Base-by-base conservation (phyloP, 2,888 invertebrate genomes). In the Asteroscopus sphinx region DNA sequence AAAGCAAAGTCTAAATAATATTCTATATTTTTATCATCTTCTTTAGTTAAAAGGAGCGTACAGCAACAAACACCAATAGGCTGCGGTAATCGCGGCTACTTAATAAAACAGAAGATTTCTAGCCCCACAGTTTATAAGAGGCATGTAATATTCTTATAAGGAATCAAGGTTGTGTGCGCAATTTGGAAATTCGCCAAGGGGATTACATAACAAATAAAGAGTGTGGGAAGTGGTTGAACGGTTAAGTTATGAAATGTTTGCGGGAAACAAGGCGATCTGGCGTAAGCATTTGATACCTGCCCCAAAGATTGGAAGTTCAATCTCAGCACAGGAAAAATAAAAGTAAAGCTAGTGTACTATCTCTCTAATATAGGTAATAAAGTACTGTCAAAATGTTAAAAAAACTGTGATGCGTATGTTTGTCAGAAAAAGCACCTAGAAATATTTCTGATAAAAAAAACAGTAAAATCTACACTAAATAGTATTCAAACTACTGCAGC, bases 111-210 rank as follows among this genome's bases (percentile, higher is more conserved):
- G 36, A 15, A 36, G 30, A 45, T 36, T 21, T 21, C 39, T 28
- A 15, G 28, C 33, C 16, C 36, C 17, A 39, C 35, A 35, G 30
- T 35, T 64, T 46, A 53, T 42, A 55, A 49, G 41, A 37, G 42
- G 30, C 42, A 37, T 52, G 25, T 68, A 37, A 52, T 59, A 66
- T 66, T 58, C 21, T 49, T 52, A 51, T 40, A 39, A 44, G 35
- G 40, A 53, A 59, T 60, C 59, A 57, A 67, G 74, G 54, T 73
- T 69, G 39, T 35, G 56, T 41, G 48, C 55, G 53, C 59, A 46
- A 65, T 64, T 73, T 71, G 70, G 75, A 73, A 56, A 65, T 57
- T 45, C 46, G 73, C 75, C 75, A 76, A 76, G 58, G 44, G 57
- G 68, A 59, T 68, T 63, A 72, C 61, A 59, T 59, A 64, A 66